Evolutionary conservation across 2,113 vertebrate species (phyloP), one percentile per base, ranked within the genome.

Genomic region (Pangasianodon hypophthalmus): DNA sequence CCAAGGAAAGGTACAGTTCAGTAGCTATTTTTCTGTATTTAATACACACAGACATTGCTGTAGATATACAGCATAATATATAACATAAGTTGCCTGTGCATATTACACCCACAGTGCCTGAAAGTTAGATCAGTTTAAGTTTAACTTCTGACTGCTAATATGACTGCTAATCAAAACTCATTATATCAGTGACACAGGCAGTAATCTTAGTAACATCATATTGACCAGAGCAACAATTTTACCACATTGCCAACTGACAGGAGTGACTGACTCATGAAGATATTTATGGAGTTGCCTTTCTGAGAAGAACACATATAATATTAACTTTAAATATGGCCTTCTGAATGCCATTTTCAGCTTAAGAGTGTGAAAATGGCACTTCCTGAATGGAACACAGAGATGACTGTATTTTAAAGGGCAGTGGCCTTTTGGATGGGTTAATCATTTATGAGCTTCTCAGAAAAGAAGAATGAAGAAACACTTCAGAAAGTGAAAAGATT

Each of bases 281-380:
- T 73, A 73, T 73, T 37, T 71, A 71, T 71, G 67, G 32, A 71
- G 32, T 37, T 71, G n/a, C 32, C 32, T 71, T 16, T 41, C n/a
- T 37, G 69, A 41, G 1, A 71, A 41, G 4, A 37, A 2, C 19
- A 19, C 19, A 44, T 75, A 21, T 41, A 41, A 41, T 37, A 44
- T 75, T 24, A 75, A 75, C 71, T 75, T 75, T 75, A 75, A 75
- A 75, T 75, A 75, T 73, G 32, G 69, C 69, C 32, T 21, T 75
- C 41, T 75, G 37, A 44, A 75, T 75, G 19, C 0, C 37, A 75
- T 75, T 75, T 75, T 75, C 71, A 75, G 19, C 37, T 75, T 77
- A 46, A 46, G 73, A 19, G 5, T 77, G 21, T 77, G 41, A 46
- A 75, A 75, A 75, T 75, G 73, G 19, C 73, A 46, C 73, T 19